Evolutionary conservation across 2,797 vertebrate species (phyloP).

Genomic region (Anas bahamensis): DNA sequence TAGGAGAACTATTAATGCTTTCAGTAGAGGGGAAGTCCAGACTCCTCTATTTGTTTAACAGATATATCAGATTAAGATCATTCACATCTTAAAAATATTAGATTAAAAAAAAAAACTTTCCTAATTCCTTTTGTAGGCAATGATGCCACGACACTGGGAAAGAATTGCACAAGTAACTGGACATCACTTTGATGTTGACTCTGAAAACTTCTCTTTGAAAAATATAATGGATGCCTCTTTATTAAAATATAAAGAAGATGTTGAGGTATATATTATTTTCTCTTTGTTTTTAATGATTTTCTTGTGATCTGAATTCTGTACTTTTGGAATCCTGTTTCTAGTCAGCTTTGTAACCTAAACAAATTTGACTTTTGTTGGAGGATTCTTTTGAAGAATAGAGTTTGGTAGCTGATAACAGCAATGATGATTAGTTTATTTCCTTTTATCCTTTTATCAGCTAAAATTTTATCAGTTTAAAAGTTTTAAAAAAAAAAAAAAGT

Average conservation of each 20-base stretch:
- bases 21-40: not conserved
- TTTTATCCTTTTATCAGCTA: not conserved
- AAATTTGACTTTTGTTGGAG: not conserved
- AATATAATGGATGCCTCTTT: slow-evolving; percentile 84
- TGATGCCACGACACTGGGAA: slow-evolving; percentile 86
- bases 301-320: not conserved
- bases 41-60: not conserved
- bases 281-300: not conserved
- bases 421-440: not conserved
- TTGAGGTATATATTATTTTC: slow-evolving; percentile 79
- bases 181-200: slow-evolving; percentile 82
- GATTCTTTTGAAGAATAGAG: not conserved
- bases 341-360: not conserved
- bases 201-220: slow-evolving; percentile 81
- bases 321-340: not conserved
- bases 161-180: slow-evolving; percentile 81
- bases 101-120: not conserved
- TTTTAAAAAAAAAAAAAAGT: no score
- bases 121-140: slow-evolving; percentile 75
- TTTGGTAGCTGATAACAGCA: not conserved
- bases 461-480: no score
- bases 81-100: not conserved
- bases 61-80: not conserved
- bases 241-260: slow-evolving; percentile 85
- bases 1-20: not conserved